Base-by-base conservation (phyloP, 2,113 vertebrate genomes). In the Periophthalmodon schlosseri region DNA sequence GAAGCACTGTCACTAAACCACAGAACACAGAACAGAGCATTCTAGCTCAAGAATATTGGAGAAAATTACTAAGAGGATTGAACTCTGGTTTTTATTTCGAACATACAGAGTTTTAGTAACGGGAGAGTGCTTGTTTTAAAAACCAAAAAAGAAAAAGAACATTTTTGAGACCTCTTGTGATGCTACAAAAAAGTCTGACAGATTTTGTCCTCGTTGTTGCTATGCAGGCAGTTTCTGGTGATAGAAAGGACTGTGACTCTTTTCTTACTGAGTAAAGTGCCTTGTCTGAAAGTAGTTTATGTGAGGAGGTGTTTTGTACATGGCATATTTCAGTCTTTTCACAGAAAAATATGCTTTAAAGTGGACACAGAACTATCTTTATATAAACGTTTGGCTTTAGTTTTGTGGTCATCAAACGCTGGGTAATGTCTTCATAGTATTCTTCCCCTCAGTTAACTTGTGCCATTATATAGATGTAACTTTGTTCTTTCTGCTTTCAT, bases 271-370 rank as follows among this genome's bases (percentile, higher is more conserved):
- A 96, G 96, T 94, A 93, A 99, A 99, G 98, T 99, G 98, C 98
- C 98, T 99, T 99, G 95, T 93, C 93, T 94, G 95, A 95, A 95
- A 96, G 96, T 96, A 94, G 91, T 96, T 98, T 98, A 95, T 95
- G 95, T 90, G 90, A 92, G 93, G 91, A 92, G 93, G 93, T 86
- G 70, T 98, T 99, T 99, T 99, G 93, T 99, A 98, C 89, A 91
- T 91, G 87, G 90, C 92, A 70, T 96, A 93, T 96, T 97, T 96
- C 94, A 94, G 93, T 89, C 95, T 96, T 97, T 95, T 95, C 95
- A 94, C 93, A 91, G 93, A 91, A 91, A n/a, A 92, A 93, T 92
- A 95, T 94, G 94, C 94, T 95, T 95, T 95, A 95, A 95, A 93
- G 90, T 82, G 77, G 91, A 95, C 88, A 91, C 93, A 77, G 84